These are phyloP conservation scores for Diplodus sargus DNA, from an alignment of 2,797 vertebrate genomes.

Conservation along the genomic window DNA sequence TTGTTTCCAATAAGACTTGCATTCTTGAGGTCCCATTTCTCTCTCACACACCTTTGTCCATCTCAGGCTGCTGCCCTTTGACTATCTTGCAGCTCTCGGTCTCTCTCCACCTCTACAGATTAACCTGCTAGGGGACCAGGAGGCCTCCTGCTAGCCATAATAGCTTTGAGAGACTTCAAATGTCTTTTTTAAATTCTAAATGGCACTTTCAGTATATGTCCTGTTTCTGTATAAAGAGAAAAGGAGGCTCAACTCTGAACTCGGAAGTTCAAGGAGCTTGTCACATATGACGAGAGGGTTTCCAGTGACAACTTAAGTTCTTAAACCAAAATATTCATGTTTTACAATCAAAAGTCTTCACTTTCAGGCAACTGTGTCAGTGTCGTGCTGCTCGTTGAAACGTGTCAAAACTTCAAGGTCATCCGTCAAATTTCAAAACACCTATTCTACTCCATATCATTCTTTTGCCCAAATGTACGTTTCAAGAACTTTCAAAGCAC, in stretches of 20 bases:
- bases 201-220: background rate
- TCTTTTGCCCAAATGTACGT: constrained; percentile 24
- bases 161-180: constrained; percentile 4
- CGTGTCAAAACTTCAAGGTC: constrained; percentile 40
- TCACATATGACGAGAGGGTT: background rate
- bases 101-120: constrained; percentile 16
- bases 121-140: background rate
- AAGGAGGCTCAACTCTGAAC: background rate
- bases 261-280: constrained; percentile 1
- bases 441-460: constrained; percentile 16
- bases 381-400: constrained; percentile 23
- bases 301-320: constrained; percentile 19
- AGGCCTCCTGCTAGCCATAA: background rate
- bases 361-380: constrained; percentile 12
- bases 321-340: constrained; percentile 21
- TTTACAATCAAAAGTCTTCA: constrained; percentile 18
- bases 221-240: background rate
- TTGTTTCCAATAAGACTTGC: background rate
- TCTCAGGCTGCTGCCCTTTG: constrained; percentile 7
- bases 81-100: constrained; percentile 8
- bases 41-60: background rate
- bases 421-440: constrained; percentile 28
- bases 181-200: background rate
- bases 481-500: constrained; percentile 37
- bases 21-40: constrained; percentile 18